Conservation (phyloP, 2,888 invertebrate species). For the Xanthorhoe spadicearia region DNA sequence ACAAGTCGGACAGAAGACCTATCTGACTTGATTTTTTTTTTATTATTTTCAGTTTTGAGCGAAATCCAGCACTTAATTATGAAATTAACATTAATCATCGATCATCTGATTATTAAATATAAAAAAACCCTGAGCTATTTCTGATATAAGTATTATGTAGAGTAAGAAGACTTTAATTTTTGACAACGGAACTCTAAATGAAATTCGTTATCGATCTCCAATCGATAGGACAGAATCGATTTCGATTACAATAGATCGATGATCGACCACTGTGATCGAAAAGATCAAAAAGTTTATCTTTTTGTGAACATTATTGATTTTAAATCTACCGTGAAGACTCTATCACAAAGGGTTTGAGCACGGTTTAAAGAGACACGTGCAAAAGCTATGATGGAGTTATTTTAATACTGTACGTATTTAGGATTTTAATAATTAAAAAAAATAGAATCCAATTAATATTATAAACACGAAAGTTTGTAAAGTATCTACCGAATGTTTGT, state of each 20-base stretch:
- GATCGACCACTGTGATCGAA: conserved; percentile 79
- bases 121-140: no score
- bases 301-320: conserved; percentile 79
- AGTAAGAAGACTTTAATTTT: background rate
- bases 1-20: no score
- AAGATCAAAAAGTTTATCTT: conserved; percentile 60
- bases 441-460: no score
- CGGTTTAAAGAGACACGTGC: conserved; percentile 46
- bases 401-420: background rate
- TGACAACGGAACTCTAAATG: conserved; percentile 27
- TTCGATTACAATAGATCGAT: conserved; percentile 76
- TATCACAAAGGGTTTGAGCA: conserved; percentile 57
- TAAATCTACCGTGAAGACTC: conserved; percentile 72
- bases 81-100: no score
- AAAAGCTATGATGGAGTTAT: background rate
- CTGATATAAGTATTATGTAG: background rate
- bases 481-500: no score
- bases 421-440: no score
- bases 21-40: no score
- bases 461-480: no score
- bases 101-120: no score
- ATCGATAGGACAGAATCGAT: conserved; percentile 78
- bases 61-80: no score
- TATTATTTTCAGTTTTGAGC: no score
- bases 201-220: conserved; percentile 61